Evolutionary conservation across 1,140 invertebrate genomes (phyloP).

Genomic region (Whitmania pigra): DNA sequence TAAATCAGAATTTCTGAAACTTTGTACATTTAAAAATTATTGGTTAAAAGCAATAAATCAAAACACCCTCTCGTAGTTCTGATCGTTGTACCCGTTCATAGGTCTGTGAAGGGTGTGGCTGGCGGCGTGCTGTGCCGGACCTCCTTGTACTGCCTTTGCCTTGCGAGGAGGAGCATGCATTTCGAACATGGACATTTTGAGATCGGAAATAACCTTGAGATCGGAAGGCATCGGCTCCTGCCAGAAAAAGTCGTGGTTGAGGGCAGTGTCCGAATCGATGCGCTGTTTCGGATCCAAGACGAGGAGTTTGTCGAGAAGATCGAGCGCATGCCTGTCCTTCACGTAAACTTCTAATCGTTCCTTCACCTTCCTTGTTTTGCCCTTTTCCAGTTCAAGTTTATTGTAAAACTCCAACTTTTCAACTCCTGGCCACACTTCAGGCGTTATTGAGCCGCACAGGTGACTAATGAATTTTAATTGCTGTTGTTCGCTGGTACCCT

Average conservation of each 20-base stretch:
- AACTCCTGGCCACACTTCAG: constrained; percentile 83
- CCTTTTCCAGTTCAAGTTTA: constrained; percentile 78
- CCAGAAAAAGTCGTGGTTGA: constrained; percentile 98
- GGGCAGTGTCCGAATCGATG: constrained; percentile 74
- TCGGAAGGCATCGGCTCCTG: constrained; percentile 82
- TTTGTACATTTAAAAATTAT: too few relatives aligned
- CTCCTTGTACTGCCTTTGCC: constrained; percentile 27
- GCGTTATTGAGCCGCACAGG: constrained; percentile 85
- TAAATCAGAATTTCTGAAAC: too few relatives aligned
- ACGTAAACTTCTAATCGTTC: constrained; percentile 79
- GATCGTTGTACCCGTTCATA: too few relatives aligned
- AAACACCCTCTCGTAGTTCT: too few relatives aligned
- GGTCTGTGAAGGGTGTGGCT: too few relatives aligned
- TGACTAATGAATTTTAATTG: constrained; percentile 89
- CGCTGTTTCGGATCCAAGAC: constrained; percentile 80
- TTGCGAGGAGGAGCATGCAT: constrained; percentile 68
- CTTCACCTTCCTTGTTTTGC: constrained; percentile 79
- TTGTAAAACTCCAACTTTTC: constrained; percentile 80
- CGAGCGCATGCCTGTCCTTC: constrained; percentile 78
- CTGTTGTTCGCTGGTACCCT: constrained; percentile 85
- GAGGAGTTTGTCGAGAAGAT: constrained; percentile 81
- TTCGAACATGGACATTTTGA: constrained; percentile 90
- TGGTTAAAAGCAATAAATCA: not conserved
- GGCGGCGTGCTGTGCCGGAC: constrained; percentile 23
- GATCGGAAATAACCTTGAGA: constrained; percentile 81